These are phyloP conservation scores for Lipotes vexillifer DNA, from an alignment of 2,113 vertebrate species.

Conservation along the genomic window DNA sequence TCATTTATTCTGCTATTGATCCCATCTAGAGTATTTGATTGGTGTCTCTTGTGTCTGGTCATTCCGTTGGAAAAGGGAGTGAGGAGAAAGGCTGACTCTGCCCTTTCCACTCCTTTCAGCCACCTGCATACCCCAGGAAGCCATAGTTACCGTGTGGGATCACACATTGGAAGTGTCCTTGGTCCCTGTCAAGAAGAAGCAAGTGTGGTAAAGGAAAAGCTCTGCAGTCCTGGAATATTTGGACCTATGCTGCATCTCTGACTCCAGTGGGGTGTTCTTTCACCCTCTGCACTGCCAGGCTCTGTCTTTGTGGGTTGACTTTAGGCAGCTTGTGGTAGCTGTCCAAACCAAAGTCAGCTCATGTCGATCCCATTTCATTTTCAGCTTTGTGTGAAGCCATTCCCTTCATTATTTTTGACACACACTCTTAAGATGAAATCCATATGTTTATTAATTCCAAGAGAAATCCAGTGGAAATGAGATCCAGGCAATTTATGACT, in stretches of 20 bases:
- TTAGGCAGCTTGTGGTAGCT: constrained; percentile 16
- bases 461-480: constrained; percentile 70
- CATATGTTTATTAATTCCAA: constrained; percentile 72
- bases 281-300: background rate
- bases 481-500: constrained; percentile 74
- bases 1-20: too few relatives aligned
- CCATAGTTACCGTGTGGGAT: background rate
- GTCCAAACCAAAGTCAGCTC: constrained; percentile 46
- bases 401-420: constrained; percentile 71
- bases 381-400: constrained; percentile 50
- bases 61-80: background rate
- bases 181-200: background rate
- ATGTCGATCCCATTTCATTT: constrained; percentile 63
- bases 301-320: background rate
- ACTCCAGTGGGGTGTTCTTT: background rate
- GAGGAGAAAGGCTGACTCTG: background rate
- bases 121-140: background rate
- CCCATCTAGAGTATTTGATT: too few relatives aligned
- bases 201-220: background rate
- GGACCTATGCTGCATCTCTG: background rate
- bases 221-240: background rate
- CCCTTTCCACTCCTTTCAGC: background rate
- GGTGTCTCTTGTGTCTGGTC: background rate
- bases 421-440: constrained; percentile 63
- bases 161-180: background rate